These are phyloP conservation scores for Drosophila auraria DNA, from an alignment of 1,140 invertebrate species.

Conservation along the genomic window DNA sequence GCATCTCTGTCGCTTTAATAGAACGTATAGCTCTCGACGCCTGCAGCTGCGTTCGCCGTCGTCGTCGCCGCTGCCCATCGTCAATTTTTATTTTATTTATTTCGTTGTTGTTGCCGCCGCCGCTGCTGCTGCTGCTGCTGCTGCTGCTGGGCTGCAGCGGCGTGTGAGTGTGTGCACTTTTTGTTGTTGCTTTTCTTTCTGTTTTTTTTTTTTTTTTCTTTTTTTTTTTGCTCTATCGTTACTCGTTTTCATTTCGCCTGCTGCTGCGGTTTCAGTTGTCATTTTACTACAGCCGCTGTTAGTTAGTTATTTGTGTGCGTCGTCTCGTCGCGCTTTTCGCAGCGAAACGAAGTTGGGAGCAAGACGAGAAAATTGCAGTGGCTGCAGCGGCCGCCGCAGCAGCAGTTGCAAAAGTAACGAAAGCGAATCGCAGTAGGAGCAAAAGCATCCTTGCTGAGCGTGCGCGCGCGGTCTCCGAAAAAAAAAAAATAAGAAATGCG, in stretches of 20 bases:
- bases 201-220: slow-evolving; percentile 2
- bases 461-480: slow-evolving; percentile 24
- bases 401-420: slow-evolving; percentile 20
- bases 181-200: slow-evolving; percentile 20
- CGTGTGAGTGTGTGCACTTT: slow-evolving; percentile 31
- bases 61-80: slow-evolving; percentile 48
- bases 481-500: background rate
- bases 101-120: slow-evolving; percentile 21
- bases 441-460: slow-evolving; percentile 10
- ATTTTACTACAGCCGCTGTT: slow-evolving; percentile 81
- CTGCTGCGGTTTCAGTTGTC: slow-evolving; percentile 80
- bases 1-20: slow-evolving; percentile 38
- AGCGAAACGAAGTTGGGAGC: slow-evolving; percentile 26
- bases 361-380: slow-evolving; percentile 6
- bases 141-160: slow-evolving; percentile 18
- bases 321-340: slow-evolving; percentile 54
- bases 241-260: slow-evolving; percentile 79
- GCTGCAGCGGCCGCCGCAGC: slow-evolving; percentile 7
- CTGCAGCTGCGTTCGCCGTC: slow-evolving; percentile 53
- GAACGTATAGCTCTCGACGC: slow-evolving; percentile 30
- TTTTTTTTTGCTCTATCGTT: slow-evolving; percentile 63
- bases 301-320: slow-evolving; percentile 79
- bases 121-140: background rate
- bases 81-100: slow-evolving; percentile 56
- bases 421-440: background rate